Evolutionary conservation across 2,888 invertebrate species (phyloP).

Genomic region (Mimachlamys varia): DNA sequence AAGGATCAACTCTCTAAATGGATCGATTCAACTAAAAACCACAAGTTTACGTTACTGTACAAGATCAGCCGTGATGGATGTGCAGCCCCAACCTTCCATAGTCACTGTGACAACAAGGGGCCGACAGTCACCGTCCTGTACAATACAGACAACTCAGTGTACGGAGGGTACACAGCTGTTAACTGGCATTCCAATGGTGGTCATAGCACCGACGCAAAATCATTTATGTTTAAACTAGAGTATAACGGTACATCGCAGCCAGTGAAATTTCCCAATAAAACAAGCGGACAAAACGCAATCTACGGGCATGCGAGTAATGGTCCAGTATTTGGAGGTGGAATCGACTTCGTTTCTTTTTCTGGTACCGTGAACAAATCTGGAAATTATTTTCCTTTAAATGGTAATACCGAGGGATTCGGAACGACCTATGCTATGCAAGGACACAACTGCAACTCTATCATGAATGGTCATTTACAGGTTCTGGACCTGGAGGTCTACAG

Average conservation of each 20-base stretch:
- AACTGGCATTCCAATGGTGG: no score
- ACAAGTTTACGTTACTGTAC: no score
- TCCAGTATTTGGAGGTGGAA: slow-evolving; percentile 41
- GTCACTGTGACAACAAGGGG: slow-evolving; percentile 64
- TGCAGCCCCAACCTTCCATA: no score
- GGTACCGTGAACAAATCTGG: no score
- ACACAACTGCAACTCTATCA: slow-evolving; percentile 41
- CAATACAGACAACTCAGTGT: slow-evolving; percentile 57
- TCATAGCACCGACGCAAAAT: no score
- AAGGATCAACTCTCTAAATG: no score
- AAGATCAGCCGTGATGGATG: no score
- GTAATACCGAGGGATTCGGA: background rate
- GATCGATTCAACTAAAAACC: no score
- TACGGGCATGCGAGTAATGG: slow-evolving; percentile 31
- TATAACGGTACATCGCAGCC: no score
- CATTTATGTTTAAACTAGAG: no score
- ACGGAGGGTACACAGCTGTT: slow-evolving; percentile 57
- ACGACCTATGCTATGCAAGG: slow-evolving; percentile 44
- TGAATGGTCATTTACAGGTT: slow-evolving; percentile 49
- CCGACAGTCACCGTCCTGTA: slow-evolving; percentile 61
- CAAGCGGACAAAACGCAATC: slow-evolving; percentile 39
- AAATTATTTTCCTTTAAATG: no score
- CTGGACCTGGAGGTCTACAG: slow-evolving; percentile 55
- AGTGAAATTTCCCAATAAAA: no score
- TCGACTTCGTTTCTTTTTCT: background rate